These are phyloP conservation scores for Spizaetus ornatus DNA, from an alignment of 2,113 vertebrate species.

Conservation along the genomic window DNA sequence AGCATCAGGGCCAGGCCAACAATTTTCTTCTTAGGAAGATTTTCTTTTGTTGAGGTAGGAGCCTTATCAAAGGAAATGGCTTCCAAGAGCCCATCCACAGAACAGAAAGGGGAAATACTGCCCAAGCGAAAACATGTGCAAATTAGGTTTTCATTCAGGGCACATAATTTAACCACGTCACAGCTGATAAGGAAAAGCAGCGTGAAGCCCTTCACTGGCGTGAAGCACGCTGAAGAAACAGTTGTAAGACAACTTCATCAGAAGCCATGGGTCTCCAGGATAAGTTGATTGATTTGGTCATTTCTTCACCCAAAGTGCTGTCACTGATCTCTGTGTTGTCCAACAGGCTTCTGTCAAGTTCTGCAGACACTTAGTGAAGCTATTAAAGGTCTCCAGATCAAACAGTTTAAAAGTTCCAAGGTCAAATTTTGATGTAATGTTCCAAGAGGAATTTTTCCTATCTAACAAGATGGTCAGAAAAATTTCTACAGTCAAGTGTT, in stretches of 20 bases:
- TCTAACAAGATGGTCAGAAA: neutral
- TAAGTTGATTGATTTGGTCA: neutral
- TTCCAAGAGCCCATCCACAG: neutral
- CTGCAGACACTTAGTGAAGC: neutral
- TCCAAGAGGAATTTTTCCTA: neutral
- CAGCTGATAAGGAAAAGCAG: neutral
- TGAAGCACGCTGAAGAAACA: neutral
- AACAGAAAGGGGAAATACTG: neutral
- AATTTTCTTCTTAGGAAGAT: neutral
- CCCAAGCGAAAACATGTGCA: neutral
- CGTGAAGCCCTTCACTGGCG: neutral
- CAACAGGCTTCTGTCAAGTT: neutral
- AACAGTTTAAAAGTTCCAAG: neutral
- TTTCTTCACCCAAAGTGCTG: neutral
- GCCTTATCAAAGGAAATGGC: neutral
- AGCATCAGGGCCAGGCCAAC: neutral
- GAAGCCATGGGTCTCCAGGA: neutral
- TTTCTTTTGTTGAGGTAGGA: neutral
- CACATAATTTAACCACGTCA: neutral
- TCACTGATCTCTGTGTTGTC: neutral
- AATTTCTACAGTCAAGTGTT: neutral
- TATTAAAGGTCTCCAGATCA: neutral
- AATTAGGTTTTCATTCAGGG: neutral
- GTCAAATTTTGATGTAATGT: neutral
- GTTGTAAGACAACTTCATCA: neutral